phyloP scores from a whole-genome alignment of 1,140 invertebrate genomes.

The Neodiprion fabricii region DNA sequence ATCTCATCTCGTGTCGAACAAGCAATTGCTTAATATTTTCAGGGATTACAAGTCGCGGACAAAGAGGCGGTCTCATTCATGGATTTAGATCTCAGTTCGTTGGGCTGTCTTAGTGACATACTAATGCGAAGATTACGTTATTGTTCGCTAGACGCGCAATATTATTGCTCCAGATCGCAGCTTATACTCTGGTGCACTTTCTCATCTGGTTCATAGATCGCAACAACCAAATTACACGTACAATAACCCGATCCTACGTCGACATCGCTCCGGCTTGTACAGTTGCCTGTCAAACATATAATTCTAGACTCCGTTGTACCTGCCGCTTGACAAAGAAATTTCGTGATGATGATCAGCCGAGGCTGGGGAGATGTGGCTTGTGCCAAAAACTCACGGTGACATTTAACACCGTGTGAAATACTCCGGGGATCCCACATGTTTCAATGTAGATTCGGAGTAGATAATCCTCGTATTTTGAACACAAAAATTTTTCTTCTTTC shows the following conservation, averaged over 20 bases:
- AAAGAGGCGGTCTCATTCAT: not conserved
- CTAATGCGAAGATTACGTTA: slow-evolving; percentile 5
- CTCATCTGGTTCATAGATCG: not conserved
- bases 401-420: no score
- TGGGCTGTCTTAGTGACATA: not conserved
- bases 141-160: not conserved
- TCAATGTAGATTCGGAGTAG: no score
- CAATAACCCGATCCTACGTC: no score
- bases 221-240: no score
- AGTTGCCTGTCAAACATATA: not conserved
- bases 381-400: no score
- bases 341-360: no score
- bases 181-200: not conserved
- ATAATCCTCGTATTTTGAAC: no score
- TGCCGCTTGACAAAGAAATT: no score
- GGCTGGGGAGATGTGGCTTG: no score
- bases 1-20: not conserved
- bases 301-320: no score
- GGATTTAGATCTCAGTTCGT: not conserved
- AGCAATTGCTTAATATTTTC: not conserved
- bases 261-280: not conserved
- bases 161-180: not conserved
- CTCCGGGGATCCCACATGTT: no score
- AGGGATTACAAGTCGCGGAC: not conserved
- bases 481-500: no score